Conservation (phyloP, 2,113 vertebrate species). For the Corvus hawaiiensis region DNA sequence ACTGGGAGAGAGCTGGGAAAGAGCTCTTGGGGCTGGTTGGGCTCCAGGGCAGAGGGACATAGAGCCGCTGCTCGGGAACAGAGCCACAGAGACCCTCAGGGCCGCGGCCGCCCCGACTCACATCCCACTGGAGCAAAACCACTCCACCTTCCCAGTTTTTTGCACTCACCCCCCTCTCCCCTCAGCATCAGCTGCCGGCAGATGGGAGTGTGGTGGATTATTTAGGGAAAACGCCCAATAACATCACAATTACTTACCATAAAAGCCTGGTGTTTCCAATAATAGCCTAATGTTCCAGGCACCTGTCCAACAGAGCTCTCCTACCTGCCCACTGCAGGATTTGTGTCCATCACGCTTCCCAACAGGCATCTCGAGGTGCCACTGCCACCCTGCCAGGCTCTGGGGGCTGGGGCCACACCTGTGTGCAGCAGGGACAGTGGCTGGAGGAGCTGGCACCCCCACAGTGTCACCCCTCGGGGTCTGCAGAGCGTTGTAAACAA, state of each 20-base stretch:
- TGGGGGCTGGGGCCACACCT: background rate
- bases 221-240: slow-evolving; percentile 44
- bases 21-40: background rate
- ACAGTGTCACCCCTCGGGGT: background rate
- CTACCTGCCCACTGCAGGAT: slow-evolving; percentile 11
- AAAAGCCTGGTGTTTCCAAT: slow-evolving; percentile 43
- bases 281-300: slow-evolving; percentile 42
- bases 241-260: slow-evolving; percentile 52
- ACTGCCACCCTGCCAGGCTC: background rate
- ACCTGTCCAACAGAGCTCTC: slow-evolving; percentile 11
- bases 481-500: background rate
- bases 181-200: background rate
- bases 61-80: background rate
- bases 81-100: background rate
- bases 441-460: background rate
- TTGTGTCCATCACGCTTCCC: background rate
- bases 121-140: background rate
- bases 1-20: background rate
- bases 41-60: background rate
- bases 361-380: background rate
- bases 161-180: background rate
- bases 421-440: background rate
- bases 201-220: background rate
- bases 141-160: background rate
- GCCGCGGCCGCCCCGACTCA: accelerated